A percentile compares a stretch with the other conserved stretches of the same genome.
Evolutionary conservation across 2,113 vertebrate species (phyloP).

Genomic region (Poeciliopsis turrubarensis): DNA sequence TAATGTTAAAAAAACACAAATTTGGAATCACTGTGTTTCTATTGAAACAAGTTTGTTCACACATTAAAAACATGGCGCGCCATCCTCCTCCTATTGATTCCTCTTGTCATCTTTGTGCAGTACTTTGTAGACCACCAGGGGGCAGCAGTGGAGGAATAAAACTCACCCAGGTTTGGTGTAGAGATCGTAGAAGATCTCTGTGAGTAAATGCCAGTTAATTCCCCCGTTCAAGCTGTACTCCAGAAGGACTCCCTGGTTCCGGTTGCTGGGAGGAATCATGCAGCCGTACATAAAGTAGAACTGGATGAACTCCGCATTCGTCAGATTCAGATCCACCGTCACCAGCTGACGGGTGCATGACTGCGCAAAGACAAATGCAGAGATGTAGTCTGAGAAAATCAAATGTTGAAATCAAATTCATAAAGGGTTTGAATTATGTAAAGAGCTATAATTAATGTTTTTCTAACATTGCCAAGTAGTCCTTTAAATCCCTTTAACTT

Average conservation of each 20-base stretch:
- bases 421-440: not conserved
- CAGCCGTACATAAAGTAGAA: slow-evolving; percentile 99
- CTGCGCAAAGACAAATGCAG: slow-evolving; percentile 66
- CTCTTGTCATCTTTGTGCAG: too few relatives aligned
- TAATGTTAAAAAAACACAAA: too few relatives aligned
- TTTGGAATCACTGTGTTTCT: too few relatives aligned
- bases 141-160: not conserved
- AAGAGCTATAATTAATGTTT: not conserved
- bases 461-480: not conserved
- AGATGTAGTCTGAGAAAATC: not conserved
- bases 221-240: slow-evolving; percentile 96
- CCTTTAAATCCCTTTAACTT: not conserved
- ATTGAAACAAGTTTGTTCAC: too few relatives aligned
- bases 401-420: not conserved
- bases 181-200: slow-evolving; percentile 96
- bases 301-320: slow-evolving; percentile 95
- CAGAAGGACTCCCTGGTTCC: slow-evolving; percentile 95
- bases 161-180: slow-evolving; percentile 96
- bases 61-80: too few relatives aligned
- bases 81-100: too few relatives aligned
- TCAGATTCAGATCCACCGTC: slow-evolving; percentile 95
- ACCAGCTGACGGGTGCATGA: slow-evolving; percentile 92
- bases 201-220: slow-evolving; percentile 93
- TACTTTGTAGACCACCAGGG: not conserved
- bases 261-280: slow-evolving; percentile 91